Evolutionary conservation across 1,140 invertebrate genomes (phyloP), one percentile per base, ranked within the genome.

Genomic region (Zaprionus inermis): DNA sequence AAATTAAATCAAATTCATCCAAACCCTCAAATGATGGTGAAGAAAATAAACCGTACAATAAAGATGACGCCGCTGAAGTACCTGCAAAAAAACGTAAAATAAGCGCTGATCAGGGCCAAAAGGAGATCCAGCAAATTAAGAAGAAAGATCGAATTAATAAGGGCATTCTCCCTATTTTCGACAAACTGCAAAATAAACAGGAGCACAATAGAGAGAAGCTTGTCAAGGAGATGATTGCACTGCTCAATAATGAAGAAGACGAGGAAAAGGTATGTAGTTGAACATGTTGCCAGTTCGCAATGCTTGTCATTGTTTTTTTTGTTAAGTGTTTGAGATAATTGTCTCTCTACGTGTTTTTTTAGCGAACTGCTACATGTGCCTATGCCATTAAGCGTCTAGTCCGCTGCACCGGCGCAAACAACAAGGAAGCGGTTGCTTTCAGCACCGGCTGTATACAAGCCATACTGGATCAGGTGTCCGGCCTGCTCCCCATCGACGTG

Each of bases 381-480:
- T 86, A 86, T 44, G 70, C 72, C 0, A 38, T 86, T 0, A 86
- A 79, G 20, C 83, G 83, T 11, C 22, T 86, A 28, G 52, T 86
- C 0, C 83, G 83, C 16, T 76, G 79, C 49, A 88, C 84, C 1
- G 83, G 83, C 7, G 80, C 79, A 16, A 76, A 86, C 63, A 70
- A 86, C 55, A 49, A 56, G 5, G 11, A 69, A 1, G 36, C 73
- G 0, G 83, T 79, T 3, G 59, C 64, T 3, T n/a, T 36, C 0
- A 76, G 55, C 36, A 64, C 72, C 12, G 55, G 76, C 34, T 71
- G 69, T 28, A 69, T 86, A 0, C 30, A 64, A 16, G 49, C 24
- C 36, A 83, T 86, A 7, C 7, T 86, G 0, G 28, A 24, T 9
- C 41, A 64, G 32, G 72, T 89, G 36, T 56, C 69, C 0, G 44